Percentiles rank a stretch among this genome's conserved stretches.
These are phyloP conservation scores for Caloenas nicobarica DNA, from an alignment of 2,113 vertebrate species.

Conservation along the genomic window DNA sequence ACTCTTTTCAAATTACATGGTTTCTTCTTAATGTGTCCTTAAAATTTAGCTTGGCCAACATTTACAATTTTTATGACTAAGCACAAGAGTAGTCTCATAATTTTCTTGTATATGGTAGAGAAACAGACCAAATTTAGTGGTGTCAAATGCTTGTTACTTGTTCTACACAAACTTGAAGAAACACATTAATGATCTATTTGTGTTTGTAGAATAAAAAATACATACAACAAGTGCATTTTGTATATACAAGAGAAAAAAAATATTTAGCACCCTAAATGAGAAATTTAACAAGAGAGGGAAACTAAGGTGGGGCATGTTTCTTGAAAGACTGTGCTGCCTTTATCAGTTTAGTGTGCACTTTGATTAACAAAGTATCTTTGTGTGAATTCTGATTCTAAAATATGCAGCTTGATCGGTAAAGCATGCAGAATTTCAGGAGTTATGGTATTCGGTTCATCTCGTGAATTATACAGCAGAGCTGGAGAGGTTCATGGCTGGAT, in stretches of 20 bases:
- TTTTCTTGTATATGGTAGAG: not conserved
- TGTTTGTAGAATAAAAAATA: not conserved
- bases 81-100: not conserved
- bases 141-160: not conserved
- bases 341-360: not conserved
- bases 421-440: not conserved
- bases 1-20: not conserved
- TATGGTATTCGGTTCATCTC: not conserved
- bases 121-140: not conserved
- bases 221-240: not conserved
- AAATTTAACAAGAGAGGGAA: not conserved
- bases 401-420: not conserved
- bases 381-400: constrained; percentile 14
- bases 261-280: not conserved
- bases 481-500: not conserved
- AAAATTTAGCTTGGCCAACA: not conserved
- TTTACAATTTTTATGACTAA: not conserved
- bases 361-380: constrained; percentile 2
- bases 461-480: constrained; percentile 27
- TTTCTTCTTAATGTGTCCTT: not conserved
- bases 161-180: not conserved
- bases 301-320: not conserved
- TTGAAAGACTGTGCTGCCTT: not conserved
- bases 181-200: not conserved
- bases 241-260: not conserved